Base-by-base conservation (phyloP, 2,797 vertebrate species). In the Glossophaga mutica region DNA sequence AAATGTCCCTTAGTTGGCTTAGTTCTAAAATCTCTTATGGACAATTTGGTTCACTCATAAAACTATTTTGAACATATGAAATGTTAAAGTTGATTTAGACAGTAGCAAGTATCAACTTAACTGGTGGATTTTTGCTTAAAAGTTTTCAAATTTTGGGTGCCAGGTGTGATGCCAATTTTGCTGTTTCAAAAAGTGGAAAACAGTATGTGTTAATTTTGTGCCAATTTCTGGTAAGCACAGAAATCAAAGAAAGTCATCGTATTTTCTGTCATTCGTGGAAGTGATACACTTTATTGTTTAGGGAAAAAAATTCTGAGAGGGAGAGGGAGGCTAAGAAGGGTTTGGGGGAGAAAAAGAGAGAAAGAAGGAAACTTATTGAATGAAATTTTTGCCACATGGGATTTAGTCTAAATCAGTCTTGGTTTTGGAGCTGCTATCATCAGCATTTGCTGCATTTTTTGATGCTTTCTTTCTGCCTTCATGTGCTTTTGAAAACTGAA, bases 401-500 rank as follows among this genome's bases (percentile, higher is more conserved):
- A 29, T 73, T 29, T 50, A 50, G 14, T 94, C 76, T 77, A 73
- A 73, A 68, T 84, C 73, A 70, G 79, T 62, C 59, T 68, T 70
- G 73, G 34, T 85, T 90, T 95, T 22, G 42, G 78, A 96, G 34
- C 78, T 79, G 48, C 74, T 85, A 10, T 55, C 68, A 22, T 94
- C 70, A 91, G 84, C 81, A 48, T 83, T 78, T 91, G 74, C 70
- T 77, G 39, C 34, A 37, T 95, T 85, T 96, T 95, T 59, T 92
- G 19, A 74, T 94, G 94, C 39, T 81, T 93, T 46, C 93, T 85
- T 89, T 94, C 84, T 94, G 83, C 68, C 77, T 86, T 39, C 22
- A 14, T 87, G 62, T 91, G 79, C 73, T 81, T 96, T 88, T 68
- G 88, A 88, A 96, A 94, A 73, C 78, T 91, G 96, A 97, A 94